phyloP scores from a whole-genome alignment of 1,140 invertebrate genomes.

The Elymnias hypermnestra region DNA sequence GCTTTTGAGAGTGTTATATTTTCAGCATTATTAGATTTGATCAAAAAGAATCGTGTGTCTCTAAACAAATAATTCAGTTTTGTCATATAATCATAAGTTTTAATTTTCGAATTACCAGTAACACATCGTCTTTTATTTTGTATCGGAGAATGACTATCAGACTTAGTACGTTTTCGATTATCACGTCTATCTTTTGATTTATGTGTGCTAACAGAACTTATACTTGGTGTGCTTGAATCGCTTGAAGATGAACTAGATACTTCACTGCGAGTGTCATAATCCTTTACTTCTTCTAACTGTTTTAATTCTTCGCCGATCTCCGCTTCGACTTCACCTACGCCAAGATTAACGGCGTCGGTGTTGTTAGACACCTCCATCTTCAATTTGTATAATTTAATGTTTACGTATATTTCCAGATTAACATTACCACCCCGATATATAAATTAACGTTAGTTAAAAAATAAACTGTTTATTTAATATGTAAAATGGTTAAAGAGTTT shows the following conservation, averaged over 20 bases:
- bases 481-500: too few relatives aligned
- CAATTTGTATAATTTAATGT: conserved; percentile 19
- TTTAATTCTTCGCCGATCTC: conserved; percentile 84
- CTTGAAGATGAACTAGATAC: conserved; percentile 84
- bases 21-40: conserved; percentile 98
- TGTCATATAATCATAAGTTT: conserved; percentile 90
- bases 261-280: conserved; percentile 86
- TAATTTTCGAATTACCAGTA: conserved; percentile 68
- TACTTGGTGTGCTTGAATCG: conserved; percentile 82
- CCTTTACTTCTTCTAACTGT: conserved; percentile 79
- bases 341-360: conserved; percentile 81
- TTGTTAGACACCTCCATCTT: conserved; percentile 74
- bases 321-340: conserved; percentile 82
- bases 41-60: conserved; percentile 96
- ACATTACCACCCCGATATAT: too few relatives aligned
- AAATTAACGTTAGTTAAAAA: too few relatives aligned
- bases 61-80: conserved; percentile 96
- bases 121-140: conserved; percentile 72
- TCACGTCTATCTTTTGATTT: conserved; percentile 73
- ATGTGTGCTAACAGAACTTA: conserved; percentile 81
- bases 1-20: conserved; percentile 96
- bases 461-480: too few relatives aligned
- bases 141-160: conserved; percentile 72
- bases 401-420: background rate
- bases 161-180: conserved; percentile 73